phyloP scores from a whole-genome alignment of 2,888 invertebrate genomes.

The Macrophya annulata region DNA sequence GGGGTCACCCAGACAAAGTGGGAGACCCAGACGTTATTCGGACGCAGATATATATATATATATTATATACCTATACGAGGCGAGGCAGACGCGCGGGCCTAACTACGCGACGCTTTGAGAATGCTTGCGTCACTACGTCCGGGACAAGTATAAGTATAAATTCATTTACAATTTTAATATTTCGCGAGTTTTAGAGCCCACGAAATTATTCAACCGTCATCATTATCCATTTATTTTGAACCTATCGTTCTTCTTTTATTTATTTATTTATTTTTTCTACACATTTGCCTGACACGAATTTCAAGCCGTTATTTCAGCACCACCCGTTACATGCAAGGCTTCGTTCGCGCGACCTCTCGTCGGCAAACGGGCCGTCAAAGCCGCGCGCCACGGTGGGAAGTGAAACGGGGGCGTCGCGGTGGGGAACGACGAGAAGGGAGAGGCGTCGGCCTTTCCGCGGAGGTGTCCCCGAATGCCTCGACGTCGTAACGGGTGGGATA shows the following conservation, averaged over 20 bases:
- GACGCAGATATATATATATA: background rate
- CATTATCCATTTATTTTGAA: background rate
- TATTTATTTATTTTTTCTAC: background rate
- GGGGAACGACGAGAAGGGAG: conserved; percentile 35
- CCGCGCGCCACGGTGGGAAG: conserved; percentile 56
- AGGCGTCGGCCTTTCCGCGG: conserved; percentile 48
- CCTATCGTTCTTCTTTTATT: too few species aligned
- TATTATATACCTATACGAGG: background rate
- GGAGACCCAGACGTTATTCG: conserved; percentile 38
- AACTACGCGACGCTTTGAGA: conserved; percentile 5
- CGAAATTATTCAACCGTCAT: background rate
- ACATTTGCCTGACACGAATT: background rate
- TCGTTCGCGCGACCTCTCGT: conserved; percentile 54
- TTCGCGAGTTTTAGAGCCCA: background rate
- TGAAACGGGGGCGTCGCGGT: conserved; percentile 58
- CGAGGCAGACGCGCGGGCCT: conserved; percentile 40
- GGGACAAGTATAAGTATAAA: background rate
- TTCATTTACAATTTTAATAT: background rate
- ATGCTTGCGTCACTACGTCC: conserved; percentile 28
- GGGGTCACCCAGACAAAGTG: conserved; percentile 37
- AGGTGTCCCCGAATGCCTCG: conserved; percentile 50
- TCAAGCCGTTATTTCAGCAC: background rate
- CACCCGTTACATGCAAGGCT: conserved; percentile 44
- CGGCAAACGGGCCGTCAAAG: conserved; percentile 57
- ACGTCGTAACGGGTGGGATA: conserved; percentile 45